Evolutionary conservation across 2,888 invertebrate genomes (phyloP).

Genomic region (Dynastes maya): DNA sequence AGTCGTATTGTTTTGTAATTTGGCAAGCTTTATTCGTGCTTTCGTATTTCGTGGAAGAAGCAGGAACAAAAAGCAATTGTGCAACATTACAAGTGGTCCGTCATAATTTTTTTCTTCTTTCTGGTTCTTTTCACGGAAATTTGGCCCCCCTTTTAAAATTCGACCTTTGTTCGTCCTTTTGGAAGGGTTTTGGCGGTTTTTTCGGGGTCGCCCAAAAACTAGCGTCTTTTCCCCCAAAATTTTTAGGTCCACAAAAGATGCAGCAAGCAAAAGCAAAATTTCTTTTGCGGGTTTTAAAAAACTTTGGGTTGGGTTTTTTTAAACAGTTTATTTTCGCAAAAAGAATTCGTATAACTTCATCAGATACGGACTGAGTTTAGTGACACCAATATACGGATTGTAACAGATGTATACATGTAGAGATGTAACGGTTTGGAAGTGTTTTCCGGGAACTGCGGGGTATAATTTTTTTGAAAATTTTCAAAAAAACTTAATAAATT

Average conservation of each 20-base stretch:
- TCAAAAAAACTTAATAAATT: too few relatives aligned
- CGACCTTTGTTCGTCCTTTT: slow-evolving; percentile 56
- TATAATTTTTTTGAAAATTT: too few relatives aligned
- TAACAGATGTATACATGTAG: neutral
- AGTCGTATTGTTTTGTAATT: neutral
- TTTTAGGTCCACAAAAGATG: slow-evolving; percentile 32
- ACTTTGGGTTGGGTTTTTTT: too few relatives aligned
- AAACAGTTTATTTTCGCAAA: slow-evolving; percentile 24
- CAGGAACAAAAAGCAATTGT: slow-evolving; percentile 25
- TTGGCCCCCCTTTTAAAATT: too few relatives aligned
- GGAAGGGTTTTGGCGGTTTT: slow-evolving; percentile 55
- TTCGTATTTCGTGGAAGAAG: slow-evolving; percentile 29
- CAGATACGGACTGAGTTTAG: neutral
- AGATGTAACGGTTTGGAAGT: neutral
- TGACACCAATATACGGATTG: slow-evolving; percentile 26
- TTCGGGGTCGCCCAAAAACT: slow-evolving; percentile 51
- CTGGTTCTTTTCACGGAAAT: slow-evolving; percentile 36
- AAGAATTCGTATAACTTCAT: slow-evolving; percentile 26
- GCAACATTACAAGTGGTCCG: slow-evolving; percentile 34
- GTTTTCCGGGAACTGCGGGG: neutral
- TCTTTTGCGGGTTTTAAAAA: slow-evolving; percentile 14
- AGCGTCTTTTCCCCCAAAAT: too few relatives aligned
- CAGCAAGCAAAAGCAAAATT: slow-evolving; percentile 10
- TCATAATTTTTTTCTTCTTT: slow-evolving; percentile 17
- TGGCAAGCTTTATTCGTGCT: slow-evolving; percentile 29